Base-by-base conservation (phyloP, 1,140 invertebrate genomes). In the Drosophila persimilis region DNA sequence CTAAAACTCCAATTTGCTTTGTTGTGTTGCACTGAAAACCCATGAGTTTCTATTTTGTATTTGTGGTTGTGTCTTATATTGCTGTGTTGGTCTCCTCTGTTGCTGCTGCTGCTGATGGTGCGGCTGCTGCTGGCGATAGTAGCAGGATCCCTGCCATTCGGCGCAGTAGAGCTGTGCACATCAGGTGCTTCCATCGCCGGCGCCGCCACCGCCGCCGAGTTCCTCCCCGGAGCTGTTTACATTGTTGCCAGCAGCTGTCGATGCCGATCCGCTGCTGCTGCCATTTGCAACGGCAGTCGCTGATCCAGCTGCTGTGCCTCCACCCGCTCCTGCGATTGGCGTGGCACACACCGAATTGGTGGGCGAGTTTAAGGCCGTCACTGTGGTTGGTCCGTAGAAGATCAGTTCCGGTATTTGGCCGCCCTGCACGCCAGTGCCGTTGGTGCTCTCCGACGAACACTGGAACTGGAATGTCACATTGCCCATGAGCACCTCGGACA, bases 401-500 rank as follows among this genome's bases (percentile, higher is more conserved):
- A 98, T 97, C 35, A 98, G 93, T 93, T 98, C 97, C 0, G 97
- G 97, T 76, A 98, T 98, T 92, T 98, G 97, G 29, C 97, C 97
- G 44, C 97, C 97, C 92, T 98, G 97, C 1, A 98, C 97, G 6
- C 97, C 97, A 11, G 97, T 98, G 50, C 97, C 97, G 85, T 98
- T 98, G 13, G 97, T 98, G 91, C 96, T 97, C 85, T 98, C 97
- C 1, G 96, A 97, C 44, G 96, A 97, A 90, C 97, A 98, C 89
- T 98, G 97, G 92, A 98, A 98, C 92, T 98, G 97, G 92, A 98
- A 98, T 35, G 96, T 97, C 39, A 98, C 97, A 80, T 95, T 95
- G 13, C 96, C 96, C 77, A 97, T 96, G 15, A 95, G 95, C 9
- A 97, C 96, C 92, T 98, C 97, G 85, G 95, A 97, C 93, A 98